These are phyloP conservation scores for Mustelus asterias DNA, from an alignment of 2,113 vertebrate species.

Conservation along the genomic window DNA sequence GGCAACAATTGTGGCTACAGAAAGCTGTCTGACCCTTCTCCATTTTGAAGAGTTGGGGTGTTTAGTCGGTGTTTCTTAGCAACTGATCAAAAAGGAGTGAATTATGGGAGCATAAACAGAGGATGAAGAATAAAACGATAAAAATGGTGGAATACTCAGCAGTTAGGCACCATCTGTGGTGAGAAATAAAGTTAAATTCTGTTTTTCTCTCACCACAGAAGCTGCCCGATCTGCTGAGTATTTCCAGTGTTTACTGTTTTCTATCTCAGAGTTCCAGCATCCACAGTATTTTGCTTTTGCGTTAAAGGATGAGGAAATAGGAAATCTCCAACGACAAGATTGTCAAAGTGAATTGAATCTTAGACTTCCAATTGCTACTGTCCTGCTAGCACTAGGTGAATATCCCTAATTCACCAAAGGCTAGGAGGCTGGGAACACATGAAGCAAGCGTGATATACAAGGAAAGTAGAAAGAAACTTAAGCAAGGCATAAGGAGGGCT, in stretches of 20 bases:
- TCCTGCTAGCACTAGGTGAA: not conserved
- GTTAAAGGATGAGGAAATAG: not conserved
- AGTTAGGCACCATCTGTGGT: not conserved
- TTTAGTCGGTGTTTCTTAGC: not conserved
- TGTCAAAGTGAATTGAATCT: not conserved
- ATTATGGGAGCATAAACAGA: not conserved
- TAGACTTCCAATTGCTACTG: not conserved
- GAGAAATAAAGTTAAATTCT: not conserved
- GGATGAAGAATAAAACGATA: not conserved
- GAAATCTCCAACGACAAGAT: not conserved
- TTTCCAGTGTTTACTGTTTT: not conserved
- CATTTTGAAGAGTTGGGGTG: not conserved
- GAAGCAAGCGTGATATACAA: too few relatives aligned
- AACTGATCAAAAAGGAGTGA: not conserved
- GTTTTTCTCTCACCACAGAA: not conserved
- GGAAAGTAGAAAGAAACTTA: too few relatives aligned
- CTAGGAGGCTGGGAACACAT: too few relatives aligned
- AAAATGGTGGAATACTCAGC: not conserved
- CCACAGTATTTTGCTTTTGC: not conserved
- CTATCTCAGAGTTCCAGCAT: not conserved
- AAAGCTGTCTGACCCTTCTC: not conserved
- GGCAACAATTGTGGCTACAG: not conserved
- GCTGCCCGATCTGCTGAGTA: not conserved
- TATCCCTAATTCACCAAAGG: not conserved
- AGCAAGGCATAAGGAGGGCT: too few relatives aligned